phyloP scores from a whole-genome alignment of 92 coral and sea anemone genomes.

The Muricea muricata region DNA sequence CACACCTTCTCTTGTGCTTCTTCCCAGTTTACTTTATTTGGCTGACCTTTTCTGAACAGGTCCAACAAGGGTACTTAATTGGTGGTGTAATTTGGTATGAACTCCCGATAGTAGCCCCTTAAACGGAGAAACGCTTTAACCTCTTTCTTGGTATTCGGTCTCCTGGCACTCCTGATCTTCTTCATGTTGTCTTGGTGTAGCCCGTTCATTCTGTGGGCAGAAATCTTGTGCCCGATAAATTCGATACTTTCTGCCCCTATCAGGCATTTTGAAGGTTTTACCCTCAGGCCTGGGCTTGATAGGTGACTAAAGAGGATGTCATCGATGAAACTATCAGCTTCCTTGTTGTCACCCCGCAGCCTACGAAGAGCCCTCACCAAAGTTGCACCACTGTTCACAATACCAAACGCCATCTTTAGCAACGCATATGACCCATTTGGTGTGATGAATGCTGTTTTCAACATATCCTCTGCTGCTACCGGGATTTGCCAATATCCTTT shows the following conservation, averaged over 20 bases:
- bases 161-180: background rate
- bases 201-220: slow-evolving; percentile 4
- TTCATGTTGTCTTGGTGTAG: slow-evolving; percentile 34
- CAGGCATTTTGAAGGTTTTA: no score
- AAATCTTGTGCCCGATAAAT: no score
- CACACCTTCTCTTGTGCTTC: slow-evolving; percentile 9
- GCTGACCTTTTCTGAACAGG: slow-evolving; percentile 30
- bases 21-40: slow-evolving; percentile 4
- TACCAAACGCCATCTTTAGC: background rate
- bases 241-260: no score
- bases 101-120: slow-evolving; percentile 63
- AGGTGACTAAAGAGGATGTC: background rate
- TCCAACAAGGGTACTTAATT: slow-evolving; percentile 53
- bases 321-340: background rate
- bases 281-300: no score
- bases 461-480: background rate
- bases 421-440: background rate
- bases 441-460: background rate
- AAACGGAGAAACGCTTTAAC: slow-evolving; percentile 52
- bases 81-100: slow-evolving; percentile 57
- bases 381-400: slow-evolving; percentile 39
- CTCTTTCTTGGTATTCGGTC: slow-evolving; percentile 58
- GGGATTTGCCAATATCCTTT: slow-evolving; percentile 14
- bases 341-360: background rate
- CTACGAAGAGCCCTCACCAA: slow-evolving; percentile 50